Conservation (phyloP, 2,797 vertebrate species). For the Syndactyla subalaris region DNA sequence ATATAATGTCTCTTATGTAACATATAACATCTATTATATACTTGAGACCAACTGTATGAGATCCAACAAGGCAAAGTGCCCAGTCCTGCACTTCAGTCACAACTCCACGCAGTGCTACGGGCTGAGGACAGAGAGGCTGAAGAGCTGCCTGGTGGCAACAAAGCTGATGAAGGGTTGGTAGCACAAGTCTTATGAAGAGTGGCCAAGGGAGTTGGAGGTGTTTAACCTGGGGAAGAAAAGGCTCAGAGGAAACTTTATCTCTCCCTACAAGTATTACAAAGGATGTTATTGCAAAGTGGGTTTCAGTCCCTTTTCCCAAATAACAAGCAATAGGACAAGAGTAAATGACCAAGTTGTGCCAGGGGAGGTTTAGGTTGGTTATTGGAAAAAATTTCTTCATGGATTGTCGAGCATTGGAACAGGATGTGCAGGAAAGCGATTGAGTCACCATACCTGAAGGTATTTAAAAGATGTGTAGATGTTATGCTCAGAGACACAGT, state of each 20-base stretch:
- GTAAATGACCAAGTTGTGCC: not conserved
- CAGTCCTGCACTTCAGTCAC: not conserved
- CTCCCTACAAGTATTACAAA: not conserved
- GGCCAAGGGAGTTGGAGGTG: not conserved
- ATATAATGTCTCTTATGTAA: not conserved
- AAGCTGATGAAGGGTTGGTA: not conserved
- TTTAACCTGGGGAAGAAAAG: not conserved
- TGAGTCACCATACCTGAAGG: not conserved
- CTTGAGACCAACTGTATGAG: not conserved
- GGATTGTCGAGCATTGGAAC: not conserved
- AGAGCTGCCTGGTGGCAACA: not conserved
- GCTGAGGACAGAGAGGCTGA: not conserved
- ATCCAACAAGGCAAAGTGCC: not conserved
- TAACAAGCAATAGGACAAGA: not conserved
- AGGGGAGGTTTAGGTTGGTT: not conserved
- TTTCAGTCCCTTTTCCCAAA: not conserved
- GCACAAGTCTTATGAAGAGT: rapidly evolving
- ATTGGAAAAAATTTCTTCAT: not conserved
- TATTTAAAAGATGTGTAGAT: not conserved
- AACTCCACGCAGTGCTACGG: not conserved
- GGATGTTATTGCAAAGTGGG: not conserved
- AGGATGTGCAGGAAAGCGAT: not conserved
- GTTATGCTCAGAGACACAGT: not conserved
- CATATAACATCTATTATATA: not conserved
- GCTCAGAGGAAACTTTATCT: not conserved